Conservation (phyloP, 2,113 vertebrate genomes). For the Xiphophorus hellerii region DNA sequence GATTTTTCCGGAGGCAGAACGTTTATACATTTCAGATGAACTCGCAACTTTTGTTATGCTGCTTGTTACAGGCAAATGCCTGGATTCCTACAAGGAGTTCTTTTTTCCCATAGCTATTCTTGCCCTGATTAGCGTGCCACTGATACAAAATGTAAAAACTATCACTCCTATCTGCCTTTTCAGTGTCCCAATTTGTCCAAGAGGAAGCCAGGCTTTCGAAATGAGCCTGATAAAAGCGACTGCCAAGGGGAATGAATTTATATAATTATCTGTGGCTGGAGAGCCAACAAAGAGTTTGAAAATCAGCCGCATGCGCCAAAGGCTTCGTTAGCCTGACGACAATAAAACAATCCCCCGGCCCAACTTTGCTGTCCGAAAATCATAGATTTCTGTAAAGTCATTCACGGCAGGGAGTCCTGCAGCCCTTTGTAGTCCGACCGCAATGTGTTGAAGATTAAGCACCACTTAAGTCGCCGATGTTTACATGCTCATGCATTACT, state of each 20-base stretch:
- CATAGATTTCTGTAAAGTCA: slow-evolving; percentile 62
- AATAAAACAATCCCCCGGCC: slow-evolving; percentile 56
- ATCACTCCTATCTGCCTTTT: slow-evolving; percentile 73
- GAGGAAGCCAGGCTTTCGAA: slow-evolving; percentile 69
- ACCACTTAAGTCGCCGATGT: slow-evolving; percentile 59
- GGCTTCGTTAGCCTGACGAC: slow-evolving; percentile 69
- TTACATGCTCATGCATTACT: slow-evolving; percentile 65
- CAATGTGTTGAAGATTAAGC: slow-evolving; percentile 64
- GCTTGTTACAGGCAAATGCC: slow-evolving; percentile 37
- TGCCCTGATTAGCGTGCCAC: slow-evolving; percentile 65
- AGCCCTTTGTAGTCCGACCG: slow-evolving; percentile 21
- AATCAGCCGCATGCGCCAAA: slow-evolving; percentile 68
- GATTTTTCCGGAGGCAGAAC: background rate
- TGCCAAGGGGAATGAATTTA: slow-evolving; percentile 74
- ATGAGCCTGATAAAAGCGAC: slow-evolving; percentile 72
- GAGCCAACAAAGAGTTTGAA: slow-evolving; percentile 70
- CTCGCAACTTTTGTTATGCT: slow-evolving; percentile 28
- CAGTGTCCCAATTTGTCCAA: slow-evolving; percentile 71
- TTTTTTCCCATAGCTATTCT: slow-evolving; percentile 51
- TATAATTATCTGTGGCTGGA: slow-evolving; percentile 75
- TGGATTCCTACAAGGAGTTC: slow-evolving; percentile 32
- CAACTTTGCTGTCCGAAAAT: slow-evolving; percentile 36
- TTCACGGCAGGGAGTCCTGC: slow-evolving; percentile 37
- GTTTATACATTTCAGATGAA: slow-evolving; percentile 24
- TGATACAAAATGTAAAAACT: slow-evolving; percentile 67